Conservation (phyloP, 2,797 vertebrate genomes). For the Numenius phaeopus region DNA sequence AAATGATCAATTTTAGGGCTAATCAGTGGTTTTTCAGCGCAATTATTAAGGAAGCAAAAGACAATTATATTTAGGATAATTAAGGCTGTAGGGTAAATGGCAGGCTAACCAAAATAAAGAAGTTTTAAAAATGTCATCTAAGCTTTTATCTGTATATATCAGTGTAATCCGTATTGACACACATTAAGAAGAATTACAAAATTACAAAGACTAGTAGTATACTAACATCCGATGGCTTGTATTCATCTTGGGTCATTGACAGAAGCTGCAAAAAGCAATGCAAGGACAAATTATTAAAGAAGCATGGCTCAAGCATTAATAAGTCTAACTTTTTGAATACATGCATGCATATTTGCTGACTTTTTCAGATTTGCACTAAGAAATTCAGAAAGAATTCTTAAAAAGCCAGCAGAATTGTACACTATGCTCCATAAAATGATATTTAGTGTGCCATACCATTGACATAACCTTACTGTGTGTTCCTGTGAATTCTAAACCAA, state of each 20-base stretch:
- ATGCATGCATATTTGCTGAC: not conserved
- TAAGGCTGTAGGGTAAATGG: not conserved
- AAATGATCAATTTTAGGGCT: not conserved
- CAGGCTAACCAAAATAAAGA: not conserved
- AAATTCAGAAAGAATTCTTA: constrained; percentile 41
- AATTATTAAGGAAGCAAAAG: not conserved
- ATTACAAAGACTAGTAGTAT: constrained; percentile 73
- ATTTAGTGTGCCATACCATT: not conserved
- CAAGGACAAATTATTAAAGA: constrained; percentile 85
- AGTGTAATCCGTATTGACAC: constrained; percentile 11
- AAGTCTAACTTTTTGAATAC: not conserved
- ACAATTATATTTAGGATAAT: not conserved
- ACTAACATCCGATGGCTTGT: constrained; percentile 96
- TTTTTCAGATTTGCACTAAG: not conserved
- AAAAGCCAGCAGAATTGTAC: not conserved
- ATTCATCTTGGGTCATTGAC: constrained; percentile 93
- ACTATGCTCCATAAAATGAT: not conserved
- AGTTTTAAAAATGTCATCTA: not conserved
- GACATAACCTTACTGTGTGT: not conserved
- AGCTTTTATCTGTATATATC: not conserved
- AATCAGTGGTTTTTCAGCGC: not conserved
- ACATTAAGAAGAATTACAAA: not conserved
- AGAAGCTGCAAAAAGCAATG: constrained; percentile 92
- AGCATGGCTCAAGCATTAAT: constrained; percentile 68
- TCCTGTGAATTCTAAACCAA: not conserved